These are phyloP conservation scores for Otis tarda DNA, from an alignment of 2,113 vertebrate genomes.

Conservation along the genomic window DNA sequence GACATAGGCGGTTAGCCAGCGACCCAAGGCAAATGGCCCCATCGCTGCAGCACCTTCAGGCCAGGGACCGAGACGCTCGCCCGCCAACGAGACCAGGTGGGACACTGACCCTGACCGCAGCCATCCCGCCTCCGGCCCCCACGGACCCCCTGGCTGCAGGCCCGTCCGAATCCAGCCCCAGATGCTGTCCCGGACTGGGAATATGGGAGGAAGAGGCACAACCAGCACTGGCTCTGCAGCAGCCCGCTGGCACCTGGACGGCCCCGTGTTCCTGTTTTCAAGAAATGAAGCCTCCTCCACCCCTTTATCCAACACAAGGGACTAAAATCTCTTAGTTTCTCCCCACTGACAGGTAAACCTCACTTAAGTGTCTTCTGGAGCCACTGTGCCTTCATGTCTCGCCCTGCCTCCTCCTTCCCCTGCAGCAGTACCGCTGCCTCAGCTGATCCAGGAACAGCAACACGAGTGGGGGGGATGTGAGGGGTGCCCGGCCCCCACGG, in stretches of 20 bases:
- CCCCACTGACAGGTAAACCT: neutral
- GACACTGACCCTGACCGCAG: neutral
- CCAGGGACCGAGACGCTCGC: neutral
- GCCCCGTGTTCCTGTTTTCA: accelerated
- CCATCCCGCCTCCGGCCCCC: neutral
- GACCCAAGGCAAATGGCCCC: neutral
- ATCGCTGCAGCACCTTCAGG: neutral
- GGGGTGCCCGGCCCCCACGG: neutral
- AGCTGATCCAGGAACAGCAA: neutral
- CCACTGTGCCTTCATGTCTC: neutral
- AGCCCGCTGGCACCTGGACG: accelerated
- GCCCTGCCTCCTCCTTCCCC: neutral
- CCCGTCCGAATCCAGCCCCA: neutral
- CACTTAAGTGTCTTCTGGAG: accelerated
- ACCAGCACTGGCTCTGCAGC: neutral
- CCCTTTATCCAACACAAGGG: neutral
- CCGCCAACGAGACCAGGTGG: accelerated
- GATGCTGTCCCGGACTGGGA: accelerated
- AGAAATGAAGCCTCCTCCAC: neutral
- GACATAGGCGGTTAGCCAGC: accelerated
- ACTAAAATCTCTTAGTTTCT: neutral
- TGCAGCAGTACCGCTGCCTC: accelerated
- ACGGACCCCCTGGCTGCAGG: neutral
- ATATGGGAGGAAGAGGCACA: neutral
- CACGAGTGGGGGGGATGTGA: too few relatives aligned